These are phyloP conservation scores for Radopholus similis DNA, from an alignment of 1,140 invertebrate genomes.

Conservation along the genomic window DNA sequence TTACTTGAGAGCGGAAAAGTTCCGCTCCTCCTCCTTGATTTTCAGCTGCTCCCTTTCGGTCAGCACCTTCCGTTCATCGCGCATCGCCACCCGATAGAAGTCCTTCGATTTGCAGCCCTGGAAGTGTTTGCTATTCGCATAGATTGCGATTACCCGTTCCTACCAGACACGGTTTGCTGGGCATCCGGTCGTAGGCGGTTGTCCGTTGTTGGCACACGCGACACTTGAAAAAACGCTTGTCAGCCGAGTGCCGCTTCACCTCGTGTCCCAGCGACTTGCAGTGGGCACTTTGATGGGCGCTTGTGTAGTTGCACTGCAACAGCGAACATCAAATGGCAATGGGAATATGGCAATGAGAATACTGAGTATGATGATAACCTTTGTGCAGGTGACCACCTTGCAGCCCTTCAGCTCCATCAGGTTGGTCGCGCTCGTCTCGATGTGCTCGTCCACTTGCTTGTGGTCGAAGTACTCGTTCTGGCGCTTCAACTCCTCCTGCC, in stretches of 20 bases:
- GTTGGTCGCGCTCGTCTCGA: slow-evolving; percentile 29
- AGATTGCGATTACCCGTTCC: slow-evolving; percentile 8
- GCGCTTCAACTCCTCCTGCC: slow-evolving; percentile 20
- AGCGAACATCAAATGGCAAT: slow-evolving; percentile 6
- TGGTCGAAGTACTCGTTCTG: slow-evolving; percentile 34
- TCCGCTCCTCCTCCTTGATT: slow-evolving; percentile 44
- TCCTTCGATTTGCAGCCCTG: slow-evolving; percentile 36
- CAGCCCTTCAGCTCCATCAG: slow-evolving; percentile 48
- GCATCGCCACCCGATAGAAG: slow-evolving; percentile 48
- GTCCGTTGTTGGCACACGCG: slow-evolving; percentile 32
- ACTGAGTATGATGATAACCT: slow-evolving; percentile 12
- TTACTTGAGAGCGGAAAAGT: slow-evolving; percentile 19
- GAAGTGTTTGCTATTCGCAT: too few relatives aligned
- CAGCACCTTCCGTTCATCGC: slow-evolving; percentile 46
- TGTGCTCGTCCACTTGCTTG: slow-evolving; percentile 37
- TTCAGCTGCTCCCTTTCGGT: slow-evolving; percentile 36
- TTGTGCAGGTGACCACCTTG: slow-evolving; percentile 36
- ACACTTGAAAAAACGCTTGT: slow-evolving; percentile 46
- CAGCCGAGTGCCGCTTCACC: slow-evolving; percentile 31
- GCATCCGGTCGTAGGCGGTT: slow-evolving; percentile 33
- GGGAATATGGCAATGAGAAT: background rate
- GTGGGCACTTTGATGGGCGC: slow-evolving; percentile 21
- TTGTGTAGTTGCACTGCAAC: slow-evolving; percentile 37
- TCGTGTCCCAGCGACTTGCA: slow-evolving; percentile 26
- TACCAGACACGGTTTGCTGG: slow-evolving; percentile 42